Evolutionary conservation across 2,113 vertebrate species (phyloP), one percentile per base, ranked within the genome.

Genomic region (Nematolebias whitei): DNA sequence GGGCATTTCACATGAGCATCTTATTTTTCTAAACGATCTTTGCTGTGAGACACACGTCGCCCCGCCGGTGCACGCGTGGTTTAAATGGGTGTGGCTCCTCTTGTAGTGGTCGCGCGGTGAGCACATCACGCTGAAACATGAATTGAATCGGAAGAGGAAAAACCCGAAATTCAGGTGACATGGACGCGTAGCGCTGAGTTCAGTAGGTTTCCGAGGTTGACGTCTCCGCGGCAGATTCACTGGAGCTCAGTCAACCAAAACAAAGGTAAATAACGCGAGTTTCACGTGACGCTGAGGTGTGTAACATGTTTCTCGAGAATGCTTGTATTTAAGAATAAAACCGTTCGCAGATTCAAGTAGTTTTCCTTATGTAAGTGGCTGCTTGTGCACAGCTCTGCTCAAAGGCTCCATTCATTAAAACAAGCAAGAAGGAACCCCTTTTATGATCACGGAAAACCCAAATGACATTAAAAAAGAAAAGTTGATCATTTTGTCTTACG

Each of bases 1-100:
- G n/a, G n/a, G n/a, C n/a, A n/a, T n/a, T n/a, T n/a, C n/a, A n/a
- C n/a, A n/a, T n/a, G n/a, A n/a, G n/a, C n/a, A n/a, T n/a, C n/a
- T n/a, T n/a, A n/a, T n/a, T n/a, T n/a, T n/a, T n/a, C n/a, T 62
- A 80, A 12, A 79, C 66, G 66, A 85, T 85, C 82, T 85, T 75
- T 53, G 68, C 16, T 14, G 41, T 0, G 10, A 50, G 16, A 1
- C 24, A 56, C 56, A 13, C 32, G n/a, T n/a, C n/a, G 14, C 53
- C 15, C 55, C 24, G 0, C 39, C 7, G 2, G 1, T 18, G 2
- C 51, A 39, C 63, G 70, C 68, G 68, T 61, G 74, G 49, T 14
- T 12, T 29, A 12, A 41, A 65, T 81, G 78, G 88, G 86, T 78
- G 85, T 68, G 85, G 79, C 39, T 12, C 8, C 11, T 13, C 2